Conservation (phyloP, 2,797 vertebrate genomes). For the Etheostoma nigrum region DNA sequence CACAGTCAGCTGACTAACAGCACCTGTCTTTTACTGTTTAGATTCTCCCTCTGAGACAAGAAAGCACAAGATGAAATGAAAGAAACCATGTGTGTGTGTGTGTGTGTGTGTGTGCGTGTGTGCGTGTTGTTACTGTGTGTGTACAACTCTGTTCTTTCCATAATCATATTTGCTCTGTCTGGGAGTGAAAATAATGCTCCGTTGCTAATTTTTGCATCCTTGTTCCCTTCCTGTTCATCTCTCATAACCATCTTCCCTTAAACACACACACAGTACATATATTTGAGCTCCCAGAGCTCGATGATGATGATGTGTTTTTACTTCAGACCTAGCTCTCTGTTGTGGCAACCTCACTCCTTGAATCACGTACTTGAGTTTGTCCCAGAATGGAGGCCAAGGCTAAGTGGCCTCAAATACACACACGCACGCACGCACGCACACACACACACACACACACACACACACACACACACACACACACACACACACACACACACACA, state of each 20-base stretch:
- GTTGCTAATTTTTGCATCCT: not conserved
- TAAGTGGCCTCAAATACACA: conserved; percentile 35
- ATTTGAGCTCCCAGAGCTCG: conserved; percentile 39
- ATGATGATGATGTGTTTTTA: conserved; percentile 57
- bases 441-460: conserved; percentile 32
- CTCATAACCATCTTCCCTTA: not conserved
- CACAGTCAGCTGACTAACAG: conserved; percentile 25
- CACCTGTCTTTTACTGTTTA: not conserved
- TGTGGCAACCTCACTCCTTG: conserved; percentile 74
- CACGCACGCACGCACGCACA: conserved; percentile 3
- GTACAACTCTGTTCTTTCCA: no score
- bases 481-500: conserved; percentile 34
- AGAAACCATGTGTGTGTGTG: not conserved
- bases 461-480: conserved; percentile 26
- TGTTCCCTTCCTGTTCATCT: conserved; percentile 4
- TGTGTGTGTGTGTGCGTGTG: not conserved
- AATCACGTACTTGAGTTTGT: conserved; percentile 76
- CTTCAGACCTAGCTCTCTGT: conserved; percentile 64
- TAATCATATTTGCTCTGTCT: conserved; percentile 9
- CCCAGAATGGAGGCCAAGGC: conserved; percentile 60
- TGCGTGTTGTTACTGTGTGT: not conserved
- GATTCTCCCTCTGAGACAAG: conserved; percentile 8
- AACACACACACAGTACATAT: conserved; percentile 10
- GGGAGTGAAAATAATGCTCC: not conserved
- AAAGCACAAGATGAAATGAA: not conserved